These are phyloP conservation scores for Xiphydria camelus DNA, from an alignment of 2,888 invertebrate genomes.

Conservation along the genomic window DNA sequence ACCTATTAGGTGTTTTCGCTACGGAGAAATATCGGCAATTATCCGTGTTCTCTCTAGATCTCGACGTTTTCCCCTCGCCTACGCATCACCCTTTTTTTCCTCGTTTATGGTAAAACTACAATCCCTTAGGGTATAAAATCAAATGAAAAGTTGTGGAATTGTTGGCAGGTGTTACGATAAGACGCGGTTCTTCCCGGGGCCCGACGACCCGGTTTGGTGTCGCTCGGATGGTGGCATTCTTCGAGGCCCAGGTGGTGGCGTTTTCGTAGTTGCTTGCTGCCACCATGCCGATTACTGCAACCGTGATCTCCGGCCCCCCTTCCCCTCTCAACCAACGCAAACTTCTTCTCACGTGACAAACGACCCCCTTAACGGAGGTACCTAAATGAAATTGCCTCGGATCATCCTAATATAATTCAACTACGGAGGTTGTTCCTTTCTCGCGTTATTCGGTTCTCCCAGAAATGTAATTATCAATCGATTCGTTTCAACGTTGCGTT, in stretches of 20 bases:
- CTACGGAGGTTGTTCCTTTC: neutral
- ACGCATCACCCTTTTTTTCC: too few relatives aligned
- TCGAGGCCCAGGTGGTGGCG: slow-evolving; percentile 59
- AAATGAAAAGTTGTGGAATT: slow-evolving; percentile 29
- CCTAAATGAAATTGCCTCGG: slow-evolving; percentile 14
- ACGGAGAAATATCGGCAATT: too few relatives aligned
- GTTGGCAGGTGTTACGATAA: slow-evolving; percentile 57
- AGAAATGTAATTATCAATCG: too few relatives aligned
- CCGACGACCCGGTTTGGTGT: slow-evolving; percentile 52
- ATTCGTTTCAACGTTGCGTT: too few relatives aligned
- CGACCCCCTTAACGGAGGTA: slow-evolving; percentile 50
- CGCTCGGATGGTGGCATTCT: slow-evolving; percentile 39
- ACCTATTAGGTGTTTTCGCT: too few relatives aligned
- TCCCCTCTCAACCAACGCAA: slow-evolving; percentile 35
- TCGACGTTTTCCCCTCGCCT: too few relatives aligned
- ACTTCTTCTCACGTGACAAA: slow-evolving; percentile 42
- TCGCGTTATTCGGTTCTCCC: too few relatives aligned
- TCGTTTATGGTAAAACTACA: too few relatives aligned
- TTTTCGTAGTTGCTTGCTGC: slow-evolving; percentile 80
- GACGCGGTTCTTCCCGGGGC: slow-evolving; percentile 50
- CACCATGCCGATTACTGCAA: slow-evolving; percentile 76
- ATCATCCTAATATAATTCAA: too few relatives aligned
- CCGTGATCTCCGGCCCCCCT: slow-evolving; percentile 66
- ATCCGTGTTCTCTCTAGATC: too few relatives aligned
- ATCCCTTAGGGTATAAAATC: slow-evolving; percentile 63